Evolutionary conservation across 2,797 vertebrate species (phyloP), one percentile per base, ranked within the genome.

Genomic region (Pelochelys cantorii): DNA sequence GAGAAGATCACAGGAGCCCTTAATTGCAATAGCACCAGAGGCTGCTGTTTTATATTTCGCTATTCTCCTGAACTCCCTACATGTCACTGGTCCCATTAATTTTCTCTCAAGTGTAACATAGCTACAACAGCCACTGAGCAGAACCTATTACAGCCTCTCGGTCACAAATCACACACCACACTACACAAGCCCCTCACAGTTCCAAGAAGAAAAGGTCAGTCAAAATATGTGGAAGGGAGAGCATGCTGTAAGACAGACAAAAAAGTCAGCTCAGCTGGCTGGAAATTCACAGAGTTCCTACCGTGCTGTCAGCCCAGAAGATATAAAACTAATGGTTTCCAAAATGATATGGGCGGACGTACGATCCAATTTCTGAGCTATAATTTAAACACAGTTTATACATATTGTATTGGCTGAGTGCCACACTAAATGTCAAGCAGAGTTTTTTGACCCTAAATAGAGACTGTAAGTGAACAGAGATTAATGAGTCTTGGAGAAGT

Each of bases 321-420:
- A 84, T 4, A 92, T 90, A 90, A 8, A 27, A 17, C n/a, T 17
- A n/a, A 48, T n/a, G 54, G 56, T 81, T 84, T 94, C 42, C 59
- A 37, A 68, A 88, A 83, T 1, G 48, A 0, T 13, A 87, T 9
- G 1, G 1, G 1, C 23, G 86, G 8, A 1, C 65, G 14, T 15
- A 82, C 2, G 2, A 59, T 15, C 60, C 80, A 14, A 29, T 68
- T 85, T 2, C 6, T 48, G 25, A 77, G 25, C 74, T 25, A 34
- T 62, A 3, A 29, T 92, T 86, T 79, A 48, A 37, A 77, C 37
- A 23, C 42, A 48, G 25, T 52, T 48, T 77, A 75, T 17, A 5
- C 0, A 10, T 65, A 5, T 62, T 79, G 18, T 82, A 4, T 62
- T n/a, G 71, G 23, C 6, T 52, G 74, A 82, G 3, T 75, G 65